Evolutionary conservation across 2,113 vertebrate species (phyloP), one percentile per base, ranked within the genome.

Genomic region (Rhabdornis inornatus): DNA sequence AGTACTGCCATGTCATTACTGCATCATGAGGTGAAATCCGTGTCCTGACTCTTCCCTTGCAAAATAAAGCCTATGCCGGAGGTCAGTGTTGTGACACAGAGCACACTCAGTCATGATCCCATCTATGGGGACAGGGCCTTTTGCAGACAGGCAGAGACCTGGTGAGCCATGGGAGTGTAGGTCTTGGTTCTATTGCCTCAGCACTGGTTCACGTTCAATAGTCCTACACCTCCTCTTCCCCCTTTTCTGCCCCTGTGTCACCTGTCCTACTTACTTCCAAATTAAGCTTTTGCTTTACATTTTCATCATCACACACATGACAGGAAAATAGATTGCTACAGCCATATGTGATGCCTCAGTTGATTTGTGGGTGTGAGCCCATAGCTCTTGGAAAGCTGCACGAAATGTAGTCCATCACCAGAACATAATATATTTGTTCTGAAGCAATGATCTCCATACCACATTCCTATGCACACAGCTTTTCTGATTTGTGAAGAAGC

Each of bases 61-160:
- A 89, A 81, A 92, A 84, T 13, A 68, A 59, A 90, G 13, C 27
- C 63, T 20, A 15, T 88, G 63, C 61, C 49, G 35, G 79, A 52
- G 66, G 71, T 71, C 75, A 76, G 37, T 18, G 28, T 6, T 84
- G 60, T 71, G 40, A 82, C 50, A 84, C 0, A 2, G 53, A 56
- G 31, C 33, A 15, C 0, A 1, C 11, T 24, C 22, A 5, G 3
- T 21, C 64, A 35, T 0, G 3, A 80, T 52, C 5, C 9, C 1
- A 2, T 20, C 33, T 2, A 1, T 18, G 24, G 44, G 22, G 21
- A 70, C 2, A 4, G n/a, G 35, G 35, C 24, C 6, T 35, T 64
- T 9, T 1, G 22, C 65, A 61, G 63, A n/a, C 22, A 65, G 61
- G 35, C 52, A 52, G 47, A n/a, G 19, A 25, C 14, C 35, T 7